phyloP scores from a whole-genome alignment of 2,113 vertebrate genomes.

The Amphilophus citrinellus region DNA sequence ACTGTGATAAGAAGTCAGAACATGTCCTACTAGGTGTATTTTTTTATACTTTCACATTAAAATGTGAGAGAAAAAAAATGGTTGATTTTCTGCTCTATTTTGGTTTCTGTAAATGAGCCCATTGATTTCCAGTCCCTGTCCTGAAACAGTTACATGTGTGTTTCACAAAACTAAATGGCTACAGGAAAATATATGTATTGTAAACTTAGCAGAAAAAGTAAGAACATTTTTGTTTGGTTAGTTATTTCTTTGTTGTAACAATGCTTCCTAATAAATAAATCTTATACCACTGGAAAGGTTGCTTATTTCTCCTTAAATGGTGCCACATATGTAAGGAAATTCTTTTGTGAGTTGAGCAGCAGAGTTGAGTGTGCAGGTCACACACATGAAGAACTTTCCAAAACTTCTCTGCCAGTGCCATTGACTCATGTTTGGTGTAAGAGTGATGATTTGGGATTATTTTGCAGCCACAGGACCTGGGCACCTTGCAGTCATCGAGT shows the following conservation, averaged over 20 bases:
- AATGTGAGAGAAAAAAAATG: neutral
- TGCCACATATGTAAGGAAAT: no score
- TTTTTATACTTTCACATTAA: neutral
- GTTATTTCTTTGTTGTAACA: no score
- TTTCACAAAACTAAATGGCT: neutral
- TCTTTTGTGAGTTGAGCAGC: no score
- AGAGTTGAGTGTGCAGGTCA: no score
- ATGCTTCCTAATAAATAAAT: no score
- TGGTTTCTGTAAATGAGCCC: neutral
- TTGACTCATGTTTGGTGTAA: no score
- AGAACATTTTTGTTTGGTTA: no score
- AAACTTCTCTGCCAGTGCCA: no score
- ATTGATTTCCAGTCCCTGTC: neutral
- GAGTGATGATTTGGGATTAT: neutral
- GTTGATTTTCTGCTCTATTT: neutral
- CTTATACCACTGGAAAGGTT: no score
- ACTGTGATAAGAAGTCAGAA: neutral
- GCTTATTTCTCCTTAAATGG: no score
- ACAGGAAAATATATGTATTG: neutral
- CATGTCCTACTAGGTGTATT: neutral
- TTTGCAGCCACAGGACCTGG: neutral
- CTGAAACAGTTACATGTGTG: neutral
- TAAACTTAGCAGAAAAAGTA: no score
- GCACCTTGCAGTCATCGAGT: neutral
- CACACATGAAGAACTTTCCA: no score